These are phyloP conservation scores for Proteles cristata DNA, from an alignment of 2,113 vertebrate species.

Conservation along the genomic window DNA sequence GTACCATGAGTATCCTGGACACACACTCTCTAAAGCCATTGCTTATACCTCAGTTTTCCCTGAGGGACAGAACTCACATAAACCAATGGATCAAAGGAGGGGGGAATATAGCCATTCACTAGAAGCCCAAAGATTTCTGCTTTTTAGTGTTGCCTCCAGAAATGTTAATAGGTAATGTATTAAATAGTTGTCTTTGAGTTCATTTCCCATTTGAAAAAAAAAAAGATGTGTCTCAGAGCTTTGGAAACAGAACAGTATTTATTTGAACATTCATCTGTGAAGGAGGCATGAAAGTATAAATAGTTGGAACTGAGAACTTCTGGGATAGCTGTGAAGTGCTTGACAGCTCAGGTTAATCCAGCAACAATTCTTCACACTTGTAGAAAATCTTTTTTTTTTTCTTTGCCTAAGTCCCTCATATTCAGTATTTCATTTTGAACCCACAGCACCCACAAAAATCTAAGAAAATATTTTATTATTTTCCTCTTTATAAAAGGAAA, in stretches of 20 bases:
- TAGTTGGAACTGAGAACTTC: not conserved
- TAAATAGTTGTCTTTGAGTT: constrained; percentile 27
- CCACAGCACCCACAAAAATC: not conserved
- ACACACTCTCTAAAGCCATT: not conserved
- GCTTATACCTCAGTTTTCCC: not conserved
- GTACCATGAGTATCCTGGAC: not conserved
- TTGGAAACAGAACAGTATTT: not conserved
- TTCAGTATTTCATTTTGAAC: not conserved
- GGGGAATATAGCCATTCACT: not conserved
- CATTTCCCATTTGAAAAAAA: not conserved
- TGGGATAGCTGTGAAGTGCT: not conserved
- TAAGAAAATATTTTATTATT: constrained; percentile 16
- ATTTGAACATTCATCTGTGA: not conserved
- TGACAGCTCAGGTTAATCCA: not conserved
- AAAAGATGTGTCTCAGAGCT: not conserved
- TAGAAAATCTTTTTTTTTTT: not conserved
- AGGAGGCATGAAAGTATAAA: constrained; percentile 30
- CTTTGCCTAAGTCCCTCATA: not conserved
- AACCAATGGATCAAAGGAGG: not conserved
- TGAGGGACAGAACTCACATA: not conserved
- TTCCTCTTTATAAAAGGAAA: not conserved
- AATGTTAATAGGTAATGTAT: not conserved
- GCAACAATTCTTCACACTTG: not conserved
- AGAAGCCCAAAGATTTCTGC: not conserved
- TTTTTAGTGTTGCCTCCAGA: not conserved